phyloP scores from a whole-genome alignment of 2,888 invertebrate species.

The Sinotaia quadrata region DNA sequence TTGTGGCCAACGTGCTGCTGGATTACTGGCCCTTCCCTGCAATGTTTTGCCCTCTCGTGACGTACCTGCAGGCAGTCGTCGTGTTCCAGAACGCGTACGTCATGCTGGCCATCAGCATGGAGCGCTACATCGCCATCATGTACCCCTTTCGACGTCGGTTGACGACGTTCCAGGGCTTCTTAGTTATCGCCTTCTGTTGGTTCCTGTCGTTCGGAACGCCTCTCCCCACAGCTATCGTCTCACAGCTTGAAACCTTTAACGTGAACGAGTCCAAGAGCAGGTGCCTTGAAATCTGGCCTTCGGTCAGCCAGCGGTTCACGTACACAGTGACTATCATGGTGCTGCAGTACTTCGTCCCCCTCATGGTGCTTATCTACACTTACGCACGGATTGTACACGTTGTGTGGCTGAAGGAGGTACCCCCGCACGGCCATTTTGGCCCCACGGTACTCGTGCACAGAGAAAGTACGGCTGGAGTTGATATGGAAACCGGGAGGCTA shows the following conservation, averaged over 20 bases:
- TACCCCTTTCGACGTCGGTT: constrained; percentile 87
- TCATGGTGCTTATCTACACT: constrained; percentile 85
- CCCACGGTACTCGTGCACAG: constrained; percentile 8
- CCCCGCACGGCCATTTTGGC: constrained; percentile 81
- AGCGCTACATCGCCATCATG: constrained; percentile 92
- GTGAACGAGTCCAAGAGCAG: constrained; percentile 31
- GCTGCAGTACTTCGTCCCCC: constrained; percentile 87
- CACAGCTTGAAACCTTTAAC: constrained; percentile 71
- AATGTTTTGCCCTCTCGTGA: constrained; percentile 86
- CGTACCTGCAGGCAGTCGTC: constrained; percentile 79
- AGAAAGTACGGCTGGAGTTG: constrained; percentile 12
- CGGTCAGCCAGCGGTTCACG: constrained; percentile 36
- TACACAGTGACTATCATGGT: constrained; percentile 85
- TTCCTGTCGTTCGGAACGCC: constrained; percentile 84
- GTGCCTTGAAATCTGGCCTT: constrained; percentile 39
- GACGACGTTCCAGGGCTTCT: constrained; percentile 80
- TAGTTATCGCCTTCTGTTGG: constrained; percentile 83
- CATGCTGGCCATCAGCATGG: constrained; percentile 89
- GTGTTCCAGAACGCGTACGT: constrained; percentile 87
- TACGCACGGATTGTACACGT: constrained; percentile 88
- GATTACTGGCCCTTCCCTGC: constrained; percentile 90
- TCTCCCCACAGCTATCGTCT: constrained; percentile 83
- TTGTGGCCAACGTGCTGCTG: constrained; percentile 84
- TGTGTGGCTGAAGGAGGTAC: constrained; percentile 89
- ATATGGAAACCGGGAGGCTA: constrained; percentile 4